phyloP scores from a whole-genome alignment of 2,888 invertebrate genomes.

The Byasa hedistus region DNA sequence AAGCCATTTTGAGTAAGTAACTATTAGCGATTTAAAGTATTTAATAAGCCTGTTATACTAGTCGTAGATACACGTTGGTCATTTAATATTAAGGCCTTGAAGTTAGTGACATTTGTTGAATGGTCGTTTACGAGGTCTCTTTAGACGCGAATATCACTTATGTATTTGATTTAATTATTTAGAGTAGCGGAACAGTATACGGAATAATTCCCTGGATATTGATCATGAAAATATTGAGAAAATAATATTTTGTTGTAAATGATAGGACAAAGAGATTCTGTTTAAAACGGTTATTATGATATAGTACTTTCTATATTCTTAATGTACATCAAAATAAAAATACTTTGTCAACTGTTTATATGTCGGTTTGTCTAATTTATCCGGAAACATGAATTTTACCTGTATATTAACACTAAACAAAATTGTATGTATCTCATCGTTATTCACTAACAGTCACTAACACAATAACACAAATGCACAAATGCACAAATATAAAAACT shows the following conservation, averaged over 20 bases:
- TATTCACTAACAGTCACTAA: constrained; percentile 20
- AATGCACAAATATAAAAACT: constrained; percentile 26
- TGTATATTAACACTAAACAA: constrained; percentile 63
- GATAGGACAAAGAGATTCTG: no score
- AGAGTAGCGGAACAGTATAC: not conserved
- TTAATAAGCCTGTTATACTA: constrained; percentile 21
- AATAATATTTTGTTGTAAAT: no score
- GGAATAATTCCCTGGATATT: not conserved
- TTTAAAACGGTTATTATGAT: no score
- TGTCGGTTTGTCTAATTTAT: not conserved
- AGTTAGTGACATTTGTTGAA: constrained; percentile 21
- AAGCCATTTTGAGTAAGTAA: constrained; percentile 3
- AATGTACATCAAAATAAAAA: not conserved
- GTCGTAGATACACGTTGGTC: constrained; percentile 10
- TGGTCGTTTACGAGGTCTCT: not conserved
- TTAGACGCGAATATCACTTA: not conserved
- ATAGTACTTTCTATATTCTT: no score
- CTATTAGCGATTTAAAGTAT: constrained; percentile 19
- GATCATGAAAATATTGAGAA: not conserved
- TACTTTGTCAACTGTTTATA: not conserved
- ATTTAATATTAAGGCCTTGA: constrained; percentile 20
- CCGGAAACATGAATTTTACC: constrained; percentile 37
- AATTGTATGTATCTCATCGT: constrained; percentile 67
- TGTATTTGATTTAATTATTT: constrained; percentile 1
- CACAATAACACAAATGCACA: constrained; percentile 12